Percentiles rank a stretch among this genome's conserved stretches.
These are phyloP conservation scores for Xestia sexstrigata DNA, from an alignment of 2,888 invertebrate species.

Conservation along the genomic window DNA sequence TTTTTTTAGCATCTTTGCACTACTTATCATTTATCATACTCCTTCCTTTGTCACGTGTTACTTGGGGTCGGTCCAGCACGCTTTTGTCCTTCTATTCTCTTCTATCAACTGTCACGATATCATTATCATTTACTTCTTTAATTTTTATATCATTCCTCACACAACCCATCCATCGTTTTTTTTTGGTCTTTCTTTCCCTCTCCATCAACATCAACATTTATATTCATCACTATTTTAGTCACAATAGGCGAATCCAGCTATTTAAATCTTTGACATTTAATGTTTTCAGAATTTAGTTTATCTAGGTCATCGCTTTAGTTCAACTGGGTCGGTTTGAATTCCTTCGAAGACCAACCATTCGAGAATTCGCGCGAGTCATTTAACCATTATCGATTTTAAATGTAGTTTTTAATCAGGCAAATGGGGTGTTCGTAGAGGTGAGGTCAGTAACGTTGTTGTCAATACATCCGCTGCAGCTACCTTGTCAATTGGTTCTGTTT, in stretches of 20 bases:
- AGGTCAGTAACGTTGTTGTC: slow-evolving; percentile 24
- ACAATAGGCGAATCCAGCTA: neutral
- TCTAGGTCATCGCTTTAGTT: slow-evolving; percentile 50
- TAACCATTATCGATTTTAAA: slow-evolving; percentile 57
- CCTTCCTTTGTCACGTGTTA: neutral
- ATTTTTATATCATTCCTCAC: too few relatives aligned
- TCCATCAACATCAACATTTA: too few relatives aligned
- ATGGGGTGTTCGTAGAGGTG: slow-evolving; percentile 47
- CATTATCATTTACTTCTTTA: too few relatives aligned
- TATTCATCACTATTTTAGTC: too few relatives aligned
- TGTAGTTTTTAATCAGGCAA: slow-evolving; percentile 56
- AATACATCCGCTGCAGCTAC: slow-evolving; percentile 32
- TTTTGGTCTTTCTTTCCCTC: too few relatives aligned
- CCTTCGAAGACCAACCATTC: slow-evolving; percentile 49
- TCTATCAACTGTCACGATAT: too few relatives aligned
- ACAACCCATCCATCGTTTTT: too few relatives aligned
- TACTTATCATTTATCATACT: neutral
- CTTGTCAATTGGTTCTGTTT: slow-evolving; percentile 31
- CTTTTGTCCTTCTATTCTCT: neutral
- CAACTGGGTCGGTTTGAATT: slow-evolving; percentile 48
- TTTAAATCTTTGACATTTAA: neutral
- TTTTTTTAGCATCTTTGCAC: neutral
- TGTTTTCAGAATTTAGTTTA: slow-evolving; percentile 45
- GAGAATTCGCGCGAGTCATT: slow-evolving; percentile 56
- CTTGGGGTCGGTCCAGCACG: neutral